Conservation (phyloP, 2,888 invertebrate genomes). For the Cryptocephalus primarius region DNA sequence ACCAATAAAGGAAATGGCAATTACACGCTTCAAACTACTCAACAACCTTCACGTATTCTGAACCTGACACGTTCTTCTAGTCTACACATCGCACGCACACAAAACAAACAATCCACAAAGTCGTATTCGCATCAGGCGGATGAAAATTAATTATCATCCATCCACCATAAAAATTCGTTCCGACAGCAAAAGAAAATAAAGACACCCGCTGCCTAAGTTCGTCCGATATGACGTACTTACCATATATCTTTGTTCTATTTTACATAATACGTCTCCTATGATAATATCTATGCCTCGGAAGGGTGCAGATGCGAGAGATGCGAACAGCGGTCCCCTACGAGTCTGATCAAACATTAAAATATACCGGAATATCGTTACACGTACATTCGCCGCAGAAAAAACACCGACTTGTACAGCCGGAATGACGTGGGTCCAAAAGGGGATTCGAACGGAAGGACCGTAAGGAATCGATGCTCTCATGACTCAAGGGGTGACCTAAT, state of each 20-base stretch:
- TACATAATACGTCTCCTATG: conserved; percentile 17
- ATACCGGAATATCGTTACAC: conserved; percentile 6
- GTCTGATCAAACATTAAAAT: conserved; percentile 10
- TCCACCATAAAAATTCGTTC: conserved; percentile 7
- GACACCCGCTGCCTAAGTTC: conserved; percentile 4
- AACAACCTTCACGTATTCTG: too few species aligned
- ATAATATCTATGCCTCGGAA: conserved; percentile 13
- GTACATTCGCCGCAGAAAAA: conserved; percentile 3
- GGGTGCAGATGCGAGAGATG: conserved; percentile 10
- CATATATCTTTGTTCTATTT: conserved; percentile 14
- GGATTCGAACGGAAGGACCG: too few species aligned
- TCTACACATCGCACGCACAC: too few species aligned
- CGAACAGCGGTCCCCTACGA: conserved; percentile 5
- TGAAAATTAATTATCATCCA: conserved; percentile 6
- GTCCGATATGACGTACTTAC: conserved; percentile 13
- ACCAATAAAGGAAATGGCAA: too few species aligned
- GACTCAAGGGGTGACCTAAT: too few species aligned
- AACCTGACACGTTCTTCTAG: too few species aligned
- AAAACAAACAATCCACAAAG: too few species aligned
- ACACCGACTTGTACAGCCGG: neutral
- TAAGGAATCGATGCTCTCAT: too few species aligned
- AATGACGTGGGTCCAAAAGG: too few species aligned
- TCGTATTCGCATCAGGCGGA: too few species aligned
- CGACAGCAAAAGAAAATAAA: conserved; percentile 5
- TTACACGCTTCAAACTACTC: too few species aligned